Base-by-base conservation (phyloP, 2,888 invertebrate genomes). In the Cacoxenus indagator region DNA sequence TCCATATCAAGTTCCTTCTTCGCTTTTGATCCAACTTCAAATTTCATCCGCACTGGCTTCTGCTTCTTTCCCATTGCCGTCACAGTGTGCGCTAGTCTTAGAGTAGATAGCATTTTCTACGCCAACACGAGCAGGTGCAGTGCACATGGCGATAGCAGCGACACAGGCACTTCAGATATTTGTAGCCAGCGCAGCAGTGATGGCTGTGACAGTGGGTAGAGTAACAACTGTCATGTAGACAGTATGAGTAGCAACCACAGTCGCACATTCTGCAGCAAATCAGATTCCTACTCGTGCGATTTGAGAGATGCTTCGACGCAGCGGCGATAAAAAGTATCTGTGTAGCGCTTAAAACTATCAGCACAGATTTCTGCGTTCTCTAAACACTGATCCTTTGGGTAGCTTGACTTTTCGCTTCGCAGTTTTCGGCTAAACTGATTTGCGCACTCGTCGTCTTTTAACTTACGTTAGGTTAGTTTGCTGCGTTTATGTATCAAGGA, bases 111-210 rank as follows among this genome's bases (percentile, higher is more conserved):
- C 80, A 81, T 81, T 81, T 81, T 72, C 80, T 76, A 45, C 80
- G 81, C 82, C 82, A 81, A 81, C 80, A 81, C 65, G 80, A 81
- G 71, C 80, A 81, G 74, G 82, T 81, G 80, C 80, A 81, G 68
- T 81, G 80, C 65, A 71, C 77, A 68, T 81, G 82, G 22, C 80
- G 81, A 70, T 81, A 81, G 43, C 81, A 81, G 67, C 80, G 80
- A 70, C 80, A 81, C 64, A 82, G 73, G 69, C 80, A 81, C 81
- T 81, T 81, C 68, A 81, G 78, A 81, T 81, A 81, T 75, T 81
- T 81, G 69, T 81, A 81, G 59, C 82, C 80, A 17, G 80, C 82
- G 57, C 80, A 81, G 77, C 80, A 82, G 26, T 81, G 82, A 71
- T 81, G 79, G 72, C 82, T 82, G 45, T 78, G 79, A 67, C 80